A percentile compares a stretch with the other conserved stretches of the same genome.
These are phyloP conservation scores for Bettongia penicillata DNA, from an alignment of 2,113 vertebrate genomes.

Conservation along the genomic window DNA sequence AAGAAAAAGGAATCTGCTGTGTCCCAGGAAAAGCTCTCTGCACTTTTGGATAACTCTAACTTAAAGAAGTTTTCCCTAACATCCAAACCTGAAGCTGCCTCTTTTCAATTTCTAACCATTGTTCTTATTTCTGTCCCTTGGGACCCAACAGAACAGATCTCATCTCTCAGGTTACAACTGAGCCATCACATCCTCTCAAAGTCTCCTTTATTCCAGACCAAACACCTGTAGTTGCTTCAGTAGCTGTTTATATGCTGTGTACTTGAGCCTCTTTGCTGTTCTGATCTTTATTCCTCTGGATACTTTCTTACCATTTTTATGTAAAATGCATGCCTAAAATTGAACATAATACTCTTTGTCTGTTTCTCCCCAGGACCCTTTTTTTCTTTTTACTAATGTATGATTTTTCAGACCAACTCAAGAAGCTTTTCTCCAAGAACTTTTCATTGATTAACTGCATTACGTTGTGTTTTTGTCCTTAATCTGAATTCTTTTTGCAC, in stretches of 20 bases:
- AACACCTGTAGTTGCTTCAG: not conserved
- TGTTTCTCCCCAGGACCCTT: not conserved
- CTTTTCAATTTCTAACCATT: not conserved
- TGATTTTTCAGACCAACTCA: not conserved
- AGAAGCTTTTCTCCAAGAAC: not conserved
- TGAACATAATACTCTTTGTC: not conserved
- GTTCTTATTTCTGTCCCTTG: not conserved
- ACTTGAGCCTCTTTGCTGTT: not conserved
- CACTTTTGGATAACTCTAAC: not conserved
- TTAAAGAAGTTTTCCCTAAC: not conserved
- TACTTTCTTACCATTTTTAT: not conserved
- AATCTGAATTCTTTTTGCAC: not conserved
- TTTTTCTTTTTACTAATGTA: not conserved
- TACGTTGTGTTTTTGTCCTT: not conserved
- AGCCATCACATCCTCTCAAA: not conserved
- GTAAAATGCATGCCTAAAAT: not conserved
- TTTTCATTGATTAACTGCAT: not conserved
- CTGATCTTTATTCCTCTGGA: not conserved
- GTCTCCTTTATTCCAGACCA: not conserved
- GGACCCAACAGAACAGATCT: not conserved
- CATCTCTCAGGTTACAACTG: not conserved
- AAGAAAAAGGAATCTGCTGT: not conserved
- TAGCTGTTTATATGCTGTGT: not conserved
- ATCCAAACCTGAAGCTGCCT: not conserved
- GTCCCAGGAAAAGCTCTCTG: not conserved